A percentile compares a stretch with the other conserved stretches of the same genome.
Conservation (phyloP, 2,888 invertebrate genomes). For the Physocephala rufipes region DNA sequence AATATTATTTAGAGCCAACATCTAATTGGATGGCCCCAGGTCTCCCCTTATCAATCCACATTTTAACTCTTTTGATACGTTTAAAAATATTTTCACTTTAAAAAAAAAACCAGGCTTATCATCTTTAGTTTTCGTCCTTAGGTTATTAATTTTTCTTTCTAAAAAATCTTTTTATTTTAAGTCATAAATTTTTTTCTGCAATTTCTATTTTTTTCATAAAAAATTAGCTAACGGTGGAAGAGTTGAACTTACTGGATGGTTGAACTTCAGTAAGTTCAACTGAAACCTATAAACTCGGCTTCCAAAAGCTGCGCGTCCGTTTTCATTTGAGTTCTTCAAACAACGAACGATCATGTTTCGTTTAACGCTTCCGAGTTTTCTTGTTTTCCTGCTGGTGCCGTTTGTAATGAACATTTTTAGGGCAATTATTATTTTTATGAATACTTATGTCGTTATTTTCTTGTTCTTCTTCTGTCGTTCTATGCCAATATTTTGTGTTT, state of each 20-base stretch:
- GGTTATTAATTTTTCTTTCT: no score
- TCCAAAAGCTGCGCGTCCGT: conserved; percentile 12
- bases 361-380: conserved; percentile 10
- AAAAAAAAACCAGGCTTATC: no score
- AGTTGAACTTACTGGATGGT: no score
- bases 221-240: not conserved
- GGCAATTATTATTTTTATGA: conserved; percentile 13
- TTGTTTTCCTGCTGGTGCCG: not conserved
- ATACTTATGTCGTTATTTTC: not conserved
- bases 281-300: conserved; percentile 5
- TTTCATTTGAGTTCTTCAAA: conserved; percentile 21
- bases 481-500: conserved; percentile 7
- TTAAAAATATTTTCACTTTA: no score
- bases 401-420: not conserved
- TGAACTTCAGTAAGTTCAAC: no score
- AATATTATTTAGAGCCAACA: no score
- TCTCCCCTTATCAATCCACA: no score
- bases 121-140: no score
- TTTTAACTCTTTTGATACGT: no score
- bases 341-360: conserved; percentile 16
- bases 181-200: no score
- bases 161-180: no score
- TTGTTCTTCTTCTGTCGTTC: not conserved
- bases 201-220: not conserved
- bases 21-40: no score